Conservation (phyloP, 92 coral and sea anemone species). For the Palythoa grandiflora region DNA sequence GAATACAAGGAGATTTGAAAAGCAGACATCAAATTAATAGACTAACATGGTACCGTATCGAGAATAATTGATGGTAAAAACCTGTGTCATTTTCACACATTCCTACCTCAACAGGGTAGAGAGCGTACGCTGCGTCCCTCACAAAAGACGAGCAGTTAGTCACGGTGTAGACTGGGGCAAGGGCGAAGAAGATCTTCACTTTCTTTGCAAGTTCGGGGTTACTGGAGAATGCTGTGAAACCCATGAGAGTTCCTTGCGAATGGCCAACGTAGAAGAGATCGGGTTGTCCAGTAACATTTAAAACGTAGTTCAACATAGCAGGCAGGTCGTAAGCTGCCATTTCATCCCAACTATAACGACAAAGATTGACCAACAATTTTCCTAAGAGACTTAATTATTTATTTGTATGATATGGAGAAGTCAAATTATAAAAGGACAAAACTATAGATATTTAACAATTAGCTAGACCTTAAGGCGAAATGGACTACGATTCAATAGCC, state of each 20-base stretch:
- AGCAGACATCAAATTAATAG: too few species aligned
- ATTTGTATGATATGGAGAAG: too few species aligned
- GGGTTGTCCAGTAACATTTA: slow-evolving; percentile 70
- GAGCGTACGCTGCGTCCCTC: slow-evolving; percentile 73
- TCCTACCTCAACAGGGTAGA: slow-evolving; percentile 81
- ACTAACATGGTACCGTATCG: too few species aligned
- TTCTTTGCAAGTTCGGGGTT: slow-evolving; percentile 82
- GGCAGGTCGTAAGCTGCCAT: slow-evolving; percentile 93
- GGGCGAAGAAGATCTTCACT: slow-evolving; percentile 87
- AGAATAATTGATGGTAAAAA: too few species aligned
- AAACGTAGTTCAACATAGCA: slow-evolving; percentile 85
- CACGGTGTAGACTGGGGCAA: slow-evolving; percentile 91
- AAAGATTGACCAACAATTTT: background rate
- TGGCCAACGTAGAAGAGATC: slow-evolving; percentile 92
- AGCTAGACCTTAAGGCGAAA: too few species aligned
- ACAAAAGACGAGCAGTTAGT: slow-evolving; percentile 72
- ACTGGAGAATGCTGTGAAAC: slow-evolving; percentile 88
- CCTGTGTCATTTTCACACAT: too few species aligned
- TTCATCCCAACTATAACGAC: slow-evolving; percentile 78
- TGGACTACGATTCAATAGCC: too few species aligned
- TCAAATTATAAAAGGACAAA: too few species aligned
- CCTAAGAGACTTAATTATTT: background rate
- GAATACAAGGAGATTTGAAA: too few species aligned
- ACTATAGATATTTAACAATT: too few species aligned
- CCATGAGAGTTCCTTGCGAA: slow-evolving; percentile 97